phyloP scores from a whole-genome alignment of 1,140 invertebrate genomes.

The Nephila pilipes region DNA sequence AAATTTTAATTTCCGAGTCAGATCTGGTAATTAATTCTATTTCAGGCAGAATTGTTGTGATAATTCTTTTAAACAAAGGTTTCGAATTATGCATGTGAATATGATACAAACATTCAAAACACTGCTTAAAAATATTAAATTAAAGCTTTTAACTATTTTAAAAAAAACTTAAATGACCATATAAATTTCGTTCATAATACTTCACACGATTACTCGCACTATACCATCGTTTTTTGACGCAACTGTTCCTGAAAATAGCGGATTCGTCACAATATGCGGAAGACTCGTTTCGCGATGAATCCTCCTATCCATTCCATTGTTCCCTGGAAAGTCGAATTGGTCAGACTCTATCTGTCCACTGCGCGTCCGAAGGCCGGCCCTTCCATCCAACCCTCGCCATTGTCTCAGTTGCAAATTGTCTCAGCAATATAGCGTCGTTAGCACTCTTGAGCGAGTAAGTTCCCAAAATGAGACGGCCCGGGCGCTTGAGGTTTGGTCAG shows the following conservation, averaged over 20 bases:
- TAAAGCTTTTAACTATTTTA: no score
- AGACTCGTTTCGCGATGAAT: neutral
- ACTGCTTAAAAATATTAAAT: no score
- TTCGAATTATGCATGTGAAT: no score
- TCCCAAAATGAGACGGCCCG: neutral
- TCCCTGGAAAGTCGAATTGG: neutral
- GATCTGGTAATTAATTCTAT: no score
- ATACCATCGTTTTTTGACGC: neutral
- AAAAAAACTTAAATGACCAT: no score
- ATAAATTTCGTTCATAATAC: no score
- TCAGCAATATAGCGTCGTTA: neutral
- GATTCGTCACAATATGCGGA: neutral
- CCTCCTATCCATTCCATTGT: neutral
- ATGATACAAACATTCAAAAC: no score
- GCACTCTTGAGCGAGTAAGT: constrained; percentile 9
- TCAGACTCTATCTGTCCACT: neutral
- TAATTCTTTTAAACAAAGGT: no score
- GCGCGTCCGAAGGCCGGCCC: neutral
- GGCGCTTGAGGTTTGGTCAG: constrained; percentile 36
- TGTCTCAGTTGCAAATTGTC: constrained; percentile 15
- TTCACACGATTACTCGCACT: neutral
- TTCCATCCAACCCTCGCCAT: neutral
- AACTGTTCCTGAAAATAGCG: neutral
- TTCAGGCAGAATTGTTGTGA: no score
- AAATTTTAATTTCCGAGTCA: no score